Evolutionary conservation across 1,140 invertebrate species (phyloP).

Genomic region (Tribolium castaneum): DNA sequence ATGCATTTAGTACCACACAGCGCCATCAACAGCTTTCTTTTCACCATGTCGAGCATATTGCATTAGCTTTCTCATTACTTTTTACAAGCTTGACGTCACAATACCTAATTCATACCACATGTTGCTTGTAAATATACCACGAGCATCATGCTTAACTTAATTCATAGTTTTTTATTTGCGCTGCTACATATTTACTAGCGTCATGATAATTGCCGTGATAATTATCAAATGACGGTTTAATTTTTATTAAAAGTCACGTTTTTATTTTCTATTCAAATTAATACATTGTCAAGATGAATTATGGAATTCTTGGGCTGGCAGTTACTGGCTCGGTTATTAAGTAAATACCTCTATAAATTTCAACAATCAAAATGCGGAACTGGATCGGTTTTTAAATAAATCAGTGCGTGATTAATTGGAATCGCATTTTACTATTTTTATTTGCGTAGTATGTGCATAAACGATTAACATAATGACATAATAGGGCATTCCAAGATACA

Average conservation of each 20-base stretch:
- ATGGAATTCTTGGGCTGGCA: background rate
- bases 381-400: slow-evolving; percentile 17
- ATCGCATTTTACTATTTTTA: slow-evolving; percentile 5
- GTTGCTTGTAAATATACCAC: too few relatives aligned
- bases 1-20: background rate
- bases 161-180: background rate
- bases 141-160: background rate
- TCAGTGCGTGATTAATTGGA: slow-evolving; percentile 22
- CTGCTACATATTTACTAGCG: background rate
- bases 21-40: slow-evolving; percentile 27
- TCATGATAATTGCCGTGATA: background rate
- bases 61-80: slow-evolving; percentile 34
- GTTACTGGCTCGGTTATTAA: background rate
- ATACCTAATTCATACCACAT: slow-evolving; percentile 16
- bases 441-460: slow-evolving; percentile 17
- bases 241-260: background rate
- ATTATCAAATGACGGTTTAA: background rate
- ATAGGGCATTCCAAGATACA: slow-evolving; percentile 14
- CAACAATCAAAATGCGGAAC: slow-evolving; percentile 26
- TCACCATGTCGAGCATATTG: slow-evolving; percentile 19
- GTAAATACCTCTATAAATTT: slow-evolving; percentile 15
- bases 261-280: slow-evolving; percentile 10
- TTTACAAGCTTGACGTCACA: slow-evolving; percentile 24
- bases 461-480: slow-evolving; percentile 30
- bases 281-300: background rate